Percentiles rank a stretch among this genome's conserved stretches.
These are phyloP conservation scores for Nerophis lumbriciformis DNA, from an alignment of 2,113 vertebrate species.

Conservation along the genomic window DNA sequence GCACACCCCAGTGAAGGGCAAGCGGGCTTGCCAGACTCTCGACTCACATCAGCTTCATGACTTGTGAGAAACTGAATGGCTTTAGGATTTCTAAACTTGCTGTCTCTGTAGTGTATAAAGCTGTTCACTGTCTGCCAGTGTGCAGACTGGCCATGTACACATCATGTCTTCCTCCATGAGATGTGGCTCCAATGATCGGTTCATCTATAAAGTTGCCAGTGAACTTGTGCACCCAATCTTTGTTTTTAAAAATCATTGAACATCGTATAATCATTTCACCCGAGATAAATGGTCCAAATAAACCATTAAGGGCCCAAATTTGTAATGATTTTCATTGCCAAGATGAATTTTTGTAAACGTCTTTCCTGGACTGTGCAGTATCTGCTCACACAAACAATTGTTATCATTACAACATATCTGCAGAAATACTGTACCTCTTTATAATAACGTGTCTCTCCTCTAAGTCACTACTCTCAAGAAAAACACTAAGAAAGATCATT, in stretches of 20 bases:
- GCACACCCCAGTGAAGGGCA: conserved; percentile 42
- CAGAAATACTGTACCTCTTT: too few relatives aligned
- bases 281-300: too few relatives aligned
- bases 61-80: conserved; percentile 16
- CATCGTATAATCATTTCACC: too few relatives aligned
- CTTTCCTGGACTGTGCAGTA: too few relatives aligned
- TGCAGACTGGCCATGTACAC: conserved; percentile 1
- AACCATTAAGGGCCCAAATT: too few relatives aligned
- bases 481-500: not conserved
- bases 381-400: too few relatives aligned
- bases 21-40: conserved; percentile 32
- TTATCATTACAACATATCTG: too few relatives aligned
- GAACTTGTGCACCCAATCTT: not conserved
- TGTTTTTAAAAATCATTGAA: too few relatives aligned
- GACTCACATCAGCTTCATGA: conserved; percentile 28
- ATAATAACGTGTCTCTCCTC: too few relatives aligned
- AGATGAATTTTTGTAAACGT: too few relatives aligned
- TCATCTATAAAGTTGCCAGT: not conserved
- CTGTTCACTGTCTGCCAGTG: conserved; percentile 22
- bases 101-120: conserved; percentile 29
- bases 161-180: not conserved
- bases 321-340: too few relatives aligned
- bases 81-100: conserved; percentile 16
- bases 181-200: not conserved
- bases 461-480: not conserved